Conservation (phyloP, 2,113 vertebrate species). For the Oncorhynchus tshawytscha region DNA sequence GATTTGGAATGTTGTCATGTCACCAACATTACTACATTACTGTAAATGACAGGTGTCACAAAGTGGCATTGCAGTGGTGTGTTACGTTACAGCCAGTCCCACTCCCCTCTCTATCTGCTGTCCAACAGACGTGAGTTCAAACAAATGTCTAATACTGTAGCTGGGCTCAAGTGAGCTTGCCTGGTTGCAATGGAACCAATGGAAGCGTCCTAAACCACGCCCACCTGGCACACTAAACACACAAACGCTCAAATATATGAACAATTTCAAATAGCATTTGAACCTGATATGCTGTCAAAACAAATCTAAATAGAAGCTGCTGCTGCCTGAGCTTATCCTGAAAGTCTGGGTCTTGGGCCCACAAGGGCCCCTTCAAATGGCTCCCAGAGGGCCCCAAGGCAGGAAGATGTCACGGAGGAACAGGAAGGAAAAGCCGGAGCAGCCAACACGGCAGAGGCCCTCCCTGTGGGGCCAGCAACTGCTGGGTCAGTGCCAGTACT, state of each 20-base stretch:
- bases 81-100: not conserved
- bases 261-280: not conserved
- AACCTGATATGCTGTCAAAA: slow-evolving; percentile 45
- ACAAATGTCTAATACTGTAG: not conserved
- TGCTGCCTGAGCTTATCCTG: slow-evolving; percentile 54
- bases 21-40: not conserved
- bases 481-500: slow-evolving; percentile 80
- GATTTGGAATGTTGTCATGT: not conserved
- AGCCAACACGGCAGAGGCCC: slow-evolving; percentile 61
- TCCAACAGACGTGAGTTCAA: too few relatives aligned
- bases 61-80: not conserved
- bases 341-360: slow-evolving; percentile 25
- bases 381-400: slow-evolving; percentile 74
- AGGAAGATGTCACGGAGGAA: slow-evolving; percentile 90
- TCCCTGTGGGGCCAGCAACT: slow-evolving; percentile 77
- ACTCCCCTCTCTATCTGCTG: not conserved
- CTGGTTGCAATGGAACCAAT: too few relatives aligned
- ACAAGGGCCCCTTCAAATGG: slow-evolving; percentile 66
- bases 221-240: too few relatives aligned
- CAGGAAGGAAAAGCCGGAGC: slow-evolving; percentile 81
- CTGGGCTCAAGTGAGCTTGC: too few relatives aligned
- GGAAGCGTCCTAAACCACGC: too few relatives aligned
- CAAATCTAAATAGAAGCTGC: slow-evolving; percentile 51
- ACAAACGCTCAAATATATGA: too few relatives aligned
- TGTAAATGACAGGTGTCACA: not conserved